A percentile compares a stretch with the other conserved stretches of the same genome.
phyloP scores from a whole-genome alignment of 2,113 vertebrate species.

The Alligator mississippiensis region DNA sequence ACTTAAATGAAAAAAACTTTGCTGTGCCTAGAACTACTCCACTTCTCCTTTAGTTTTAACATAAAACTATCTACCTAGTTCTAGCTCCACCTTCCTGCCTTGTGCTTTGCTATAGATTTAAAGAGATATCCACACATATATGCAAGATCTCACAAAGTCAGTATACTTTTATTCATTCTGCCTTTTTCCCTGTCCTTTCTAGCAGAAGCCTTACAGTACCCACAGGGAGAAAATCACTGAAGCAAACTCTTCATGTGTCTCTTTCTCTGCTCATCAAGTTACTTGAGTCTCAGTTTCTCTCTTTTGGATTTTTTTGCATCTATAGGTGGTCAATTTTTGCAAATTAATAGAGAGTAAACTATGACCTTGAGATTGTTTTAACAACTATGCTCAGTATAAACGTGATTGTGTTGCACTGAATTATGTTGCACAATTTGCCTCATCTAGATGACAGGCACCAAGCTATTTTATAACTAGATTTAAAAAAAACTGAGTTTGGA shows the following conservation, averaged over 20 bases:
- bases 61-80: background rate
- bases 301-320: constrained; percentile 22
- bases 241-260: constrained; percentile 60
- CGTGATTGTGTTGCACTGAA: background rate
- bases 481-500: background rate
- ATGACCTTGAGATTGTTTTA: background rate
- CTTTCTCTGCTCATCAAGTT: constrained; percentile 32
- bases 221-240: constrained; percentile 66
- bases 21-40: background rate
- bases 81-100: background rate
- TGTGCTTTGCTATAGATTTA: constrained; percentile 17
- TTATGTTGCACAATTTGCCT: rapidly evolving
- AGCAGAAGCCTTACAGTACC: constrained; percentile 53
- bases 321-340: constrained; percentile 8
- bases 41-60: background rate
- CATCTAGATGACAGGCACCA: background rate
- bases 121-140: constrained; percentile 13
- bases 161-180: constrained; percentile 46
- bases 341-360: background rate
- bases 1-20: background rate
- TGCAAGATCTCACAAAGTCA: constrained; percentile 22
- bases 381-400: background rate
- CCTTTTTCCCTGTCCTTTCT: constrained; percentile 36
- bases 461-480: background rate
- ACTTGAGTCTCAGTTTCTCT: background rate